Percentiles rank a stretch among this genome's conserved stretches.
phyloP scores from a whole-genome alignment of 2,797 vertebrate genomes.

The Sebastes itinus region DNA sequence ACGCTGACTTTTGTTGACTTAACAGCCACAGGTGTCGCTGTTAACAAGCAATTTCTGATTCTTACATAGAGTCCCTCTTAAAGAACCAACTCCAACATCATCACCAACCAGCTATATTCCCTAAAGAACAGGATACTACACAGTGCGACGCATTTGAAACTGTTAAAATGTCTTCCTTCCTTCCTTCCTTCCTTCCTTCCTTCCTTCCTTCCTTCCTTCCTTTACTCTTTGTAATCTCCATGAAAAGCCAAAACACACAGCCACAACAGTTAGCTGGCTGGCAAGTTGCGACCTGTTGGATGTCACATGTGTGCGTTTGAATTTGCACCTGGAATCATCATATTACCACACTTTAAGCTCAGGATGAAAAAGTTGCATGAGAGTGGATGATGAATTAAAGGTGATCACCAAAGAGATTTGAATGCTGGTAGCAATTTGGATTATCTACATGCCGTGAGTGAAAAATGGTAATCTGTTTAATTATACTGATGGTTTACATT shows the following conservation, averaged over 20 bases:
- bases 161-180: background rate
- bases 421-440: background rate
- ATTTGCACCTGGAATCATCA: conserved; percentile 47
- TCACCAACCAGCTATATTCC: background rate
- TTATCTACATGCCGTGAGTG: background rate
- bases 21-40: no score
- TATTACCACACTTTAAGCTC: conserved; percentile 13
- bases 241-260: conserved; percentile 33
- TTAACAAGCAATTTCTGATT: no score
- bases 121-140: background rate
- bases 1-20: no score
- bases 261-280: conserved; percentile 15
- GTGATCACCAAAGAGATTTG: background rate
- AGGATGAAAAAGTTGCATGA: background rate
- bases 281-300: conserved; percentile 52
- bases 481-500: background rate
- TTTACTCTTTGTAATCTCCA: conserved; percentile 21
- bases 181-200: background rate
- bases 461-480: background rate
- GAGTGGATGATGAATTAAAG: background rate
- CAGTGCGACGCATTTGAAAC: background rate
- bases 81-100: background rate
- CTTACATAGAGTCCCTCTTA: background rate
- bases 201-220: background rate
- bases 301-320: conserved; percentile 33